phyloP scores from a whole-genome alignment of 1,140 invertebrate species.

The Pissodes strobi region DNA sequence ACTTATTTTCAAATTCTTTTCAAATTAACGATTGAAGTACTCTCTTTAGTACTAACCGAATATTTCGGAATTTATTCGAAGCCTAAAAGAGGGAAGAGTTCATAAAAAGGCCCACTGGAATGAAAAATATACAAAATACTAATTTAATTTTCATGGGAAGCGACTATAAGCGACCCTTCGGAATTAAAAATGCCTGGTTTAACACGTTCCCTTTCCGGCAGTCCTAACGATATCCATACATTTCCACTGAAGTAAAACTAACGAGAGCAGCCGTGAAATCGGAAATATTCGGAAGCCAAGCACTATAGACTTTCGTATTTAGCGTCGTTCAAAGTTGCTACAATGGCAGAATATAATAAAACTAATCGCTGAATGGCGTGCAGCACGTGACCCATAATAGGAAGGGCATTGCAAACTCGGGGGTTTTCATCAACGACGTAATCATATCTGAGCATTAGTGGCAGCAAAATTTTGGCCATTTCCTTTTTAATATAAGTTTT shows the following conservation, averaged over 20 bases:
- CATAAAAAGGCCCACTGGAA: too few relatives aligned
- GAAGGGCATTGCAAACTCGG: not conserved
- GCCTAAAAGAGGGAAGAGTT: too few relatives aligned
- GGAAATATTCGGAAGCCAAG: not conserved
- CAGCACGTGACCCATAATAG: constrained; percentile 34
- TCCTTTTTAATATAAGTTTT: constrained; percentile 1
- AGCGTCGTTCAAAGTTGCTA: constrained; percentile 26
- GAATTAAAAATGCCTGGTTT: too few relatives aligned
- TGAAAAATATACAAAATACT: too few relatives aligned
- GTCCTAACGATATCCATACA: constrained; percentile 58
- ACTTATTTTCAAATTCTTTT: too few relatives aligned
- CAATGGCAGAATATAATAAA: constrained; percentile 40
- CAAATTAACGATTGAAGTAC: too few relatives aligned
- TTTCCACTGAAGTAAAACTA: constrained; percentile 18
- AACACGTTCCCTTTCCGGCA: too few relatives aligned
- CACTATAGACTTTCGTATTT: constrained; percentile 15
- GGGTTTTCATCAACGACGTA: constrained; percentile 10
- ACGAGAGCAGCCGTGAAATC: constrained; percentile 11
- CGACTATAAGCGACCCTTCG: too few relatives aligned
- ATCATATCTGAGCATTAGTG: constrained; percentile 18
- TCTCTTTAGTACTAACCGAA: too few relatives aligned
- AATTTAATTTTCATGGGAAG: too few relatives aligned
- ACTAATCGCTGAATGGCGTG: constrained; percentile 42
- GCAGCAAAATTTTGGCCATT: not conserved
- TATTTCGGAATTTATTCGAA: too few relatives aligned